Evolutionary conservation across 2,888 invertebrate genomes (phyloP).

Genomic region (Morpho achilles): DNA sequence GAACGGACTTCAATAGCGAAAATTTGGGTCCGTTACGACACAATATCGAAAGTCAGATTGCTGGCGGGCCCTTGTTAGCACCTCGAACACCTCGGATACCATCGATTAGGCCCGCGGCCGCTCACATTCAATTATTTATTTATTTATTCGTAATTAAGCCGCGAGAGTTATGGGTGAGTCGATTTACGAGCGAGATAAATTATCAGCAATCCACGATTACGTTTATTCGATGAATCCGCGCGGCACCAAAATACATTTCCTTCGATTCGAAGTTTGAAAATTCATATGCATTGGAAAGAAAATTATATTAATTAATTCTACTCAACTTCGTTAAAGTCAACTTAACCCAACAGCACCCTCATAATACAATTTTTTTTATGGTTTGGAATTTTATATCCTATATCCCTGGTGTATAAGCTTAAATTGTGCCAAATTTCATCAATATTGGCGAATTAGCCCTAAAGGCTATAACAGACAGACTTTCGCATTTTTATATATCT

Average conservation of each 20-base stretch:
- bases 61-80: constrained; percentile 64
- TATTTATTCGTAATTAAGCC: constrained; percentile 80
- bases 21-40: constrained; percentile 25
- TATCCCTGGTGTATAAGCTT: no score
- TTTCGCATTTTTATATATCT: no score
- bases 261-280: background rate
- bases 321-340: no score
- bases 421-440: no score
- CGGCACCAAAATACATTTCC: constrained; percentile 7
- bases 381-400: no score
- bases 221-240: constrained; percentile 23
- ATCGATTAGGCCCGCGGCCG: constrained; percentile 76
- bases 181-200: constrained; percentile 69
- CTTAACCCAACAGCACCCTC: no score
- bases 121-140: constrained; percentile 80
- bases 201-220: constrained; percentile 47
- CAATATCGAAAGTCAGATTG: constrained; percentile 20
- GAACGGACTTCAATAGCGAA: constrained; percentile 15
- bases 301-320: no score
- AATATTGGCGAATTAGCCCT: no score
- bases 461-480: no score
- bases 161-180: constrained; percentile 67
- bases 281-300: no score
- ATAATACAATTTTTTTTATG: no score
- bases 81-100: constrained; percentile 58